Conservation (phyloP, 2,888 invertebrate species). For the Anarsia innoxiella region DNA sequence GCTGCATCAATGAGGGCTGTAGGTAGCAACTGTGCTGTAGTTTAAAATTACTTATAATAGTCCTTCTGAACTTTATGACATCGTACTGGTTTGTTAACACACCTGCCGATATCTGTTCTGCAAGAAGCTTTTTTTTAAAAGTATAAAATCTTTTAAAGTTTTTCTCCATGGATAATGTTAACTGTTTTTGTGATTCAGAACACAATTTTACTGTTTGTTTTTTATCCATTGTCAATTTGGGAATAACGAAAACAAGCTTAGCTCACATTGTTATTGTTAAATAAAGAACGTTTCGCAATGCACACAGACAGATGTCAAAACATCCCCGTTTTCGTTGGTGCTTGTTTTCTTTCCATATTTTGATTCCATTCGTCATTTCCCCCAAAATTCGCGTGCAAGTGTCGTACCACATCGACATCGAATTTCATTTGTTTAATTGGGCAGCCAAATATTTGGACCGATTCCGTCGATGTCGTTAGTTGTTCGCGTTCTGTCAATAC, state of each 20-base stretch:
- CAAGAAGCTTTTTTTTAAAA: too few species aligned
- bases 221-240: conserved; percentile 1
- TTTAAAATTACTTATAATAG: too few species aligned
- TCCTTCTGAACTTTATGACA: too few species aligned
- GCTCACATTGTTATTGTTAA: conserved; percentile 15
- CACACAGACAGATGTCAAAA: conserved; percentile 54
- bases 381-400: conserved; percentile 33
- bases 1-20: too few species aligned
- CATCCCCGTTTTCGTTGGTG: conserved; percentile 31
- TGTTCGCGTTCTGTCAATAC: conserved; percentile 62
- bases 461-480: conserved; percentile 57
- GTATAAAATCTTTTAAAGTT: too few species aligned
- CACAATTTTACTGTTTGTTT: conserved; percentile 19
- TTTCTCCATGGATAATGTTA: too few species aligned
- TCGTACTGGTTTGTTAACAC: too few species aligned
- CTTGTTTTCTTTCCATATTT: conserved; percentile 34
- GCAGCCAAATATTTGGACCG: conserved; percentile 58
- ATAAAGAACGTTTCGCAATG: conserved; percentile 15
- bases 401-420: conserved; percentile 33
- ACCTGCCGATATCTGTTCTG: too few species aligned
- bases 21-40: too few species aligned
- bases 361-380: conserved; percentile 24
- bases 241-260: conserved; percentile 18
- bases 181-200: too few species aligned
- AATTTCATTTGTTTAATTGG: conserved; percentile 65